phyloP scores from a whole-genome alignment of 2,797 vertebrate genomes.

The Trichosurus vulpecula region DNA sequence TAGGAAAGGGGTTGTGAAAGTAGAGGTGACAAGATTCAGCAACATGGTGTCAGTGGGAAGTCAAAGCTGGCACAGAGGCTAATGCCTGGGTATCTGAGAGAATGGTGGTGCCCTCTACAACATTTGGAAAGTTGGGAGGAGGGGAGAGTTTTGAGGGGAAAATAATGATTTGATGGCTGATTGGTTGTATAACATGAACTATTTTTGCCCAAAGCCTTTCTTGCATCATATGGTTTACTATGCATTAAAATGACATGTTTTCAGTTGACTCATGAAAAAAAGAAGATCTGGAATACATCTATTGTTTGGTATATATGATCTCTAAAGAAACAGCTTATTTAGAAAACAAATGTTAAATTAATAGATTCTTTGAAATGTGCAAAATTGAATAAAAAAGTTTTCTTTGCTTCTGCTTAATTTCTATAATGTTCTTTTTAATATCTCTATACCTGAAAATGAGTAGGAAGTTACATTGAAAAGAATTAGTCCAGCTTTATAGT shows the following conservation, averaged over 20 bases:
- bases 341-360: neutral
- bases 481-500: neutral
- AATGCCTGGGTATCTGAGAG: neutral
- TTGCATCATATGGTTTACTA: neutral
- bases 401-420: conserved; percentile 6
- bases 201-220: neutral
- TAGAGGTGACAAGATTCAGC: neutral
- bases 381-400: conserved; percentile 29
- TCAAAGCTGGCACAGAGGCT: neutral
- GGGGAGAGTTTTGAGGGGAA: neutral
- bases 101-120: neutral
- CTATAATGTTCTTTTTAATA: neutral
- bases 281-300: neutral
- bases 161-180: neutral
- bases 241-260: neutral
- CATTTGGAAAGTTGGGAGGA: neutral
- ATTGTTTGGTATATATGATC: neutral
- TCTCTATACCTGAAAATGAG: neutral
- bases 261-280: neutral
- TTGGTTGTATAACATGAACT: neutral
- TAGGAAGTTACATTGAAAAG: neutral
- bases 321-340: neutral
- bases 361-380: neutral
- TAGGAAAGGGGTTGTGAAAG: neutral
- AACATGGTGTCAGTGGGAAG: neutral